phyloP scores from a whole-genome alignment of 2,888 invertebrate species.

The Thymelicus lineola region DNA sequence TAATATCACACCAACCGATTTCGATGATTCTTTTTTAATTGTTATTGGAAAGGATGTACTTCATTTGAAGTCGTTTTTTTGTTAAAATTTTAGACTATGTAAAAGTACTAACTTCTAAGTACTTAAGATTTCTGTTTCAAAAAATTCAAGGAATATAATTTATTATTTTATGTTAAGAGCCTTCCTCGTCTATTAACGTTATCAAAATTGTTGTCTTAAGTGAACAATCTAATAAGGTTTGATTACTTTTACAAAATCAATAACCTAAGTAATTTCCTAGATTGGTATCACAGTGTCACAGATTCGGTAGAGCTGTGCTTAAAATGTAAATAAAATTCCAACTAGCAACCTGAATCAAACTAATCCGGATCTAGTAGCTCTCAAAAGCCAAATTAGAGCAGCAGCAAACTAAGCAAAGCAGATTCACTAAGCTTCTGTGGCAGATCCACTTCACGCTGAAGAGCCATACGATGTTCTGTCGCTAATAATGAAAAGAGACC shows the following conservation, averaged over 20 bases:
- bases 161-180: too few species aligned
- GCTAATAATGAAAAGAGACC: conserved; percentile 17
- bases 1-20: too few species aligned
- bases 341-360: not conserved
- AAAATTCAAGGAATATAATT: too few species aligned
- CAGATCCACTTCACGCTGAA: conserved; percentile 9
- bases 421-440: conserved; percentile 22
- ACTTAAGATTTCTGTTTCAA: too few species aligned
- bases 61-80: too few species aligned
- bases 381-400: conserved; percentile 20
- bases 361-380: conserved; percentile 16
- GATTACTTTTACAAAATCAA: not conserved
- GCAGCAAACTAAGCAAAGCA: conserved; percentile 25
- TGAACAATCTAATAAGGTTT: not conserved
- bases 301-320: not conserved
- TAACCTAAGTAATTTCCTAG: not conserved
- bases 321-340: not conserved
- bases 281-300: not conserved
- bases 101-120: not conserved
- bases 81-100: too few species aligned
- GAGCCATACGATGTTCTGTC: not conserved
- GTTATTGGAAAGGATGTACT: too few species aligned
- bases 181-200: not conserved
- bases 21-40: too few species aligned
- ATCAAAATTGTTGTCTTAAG: conserved; percentile 3